Evolutionary conservation across 2,888 invertebrate genomes (phyloP), one percentile per base, ranked within the genome.

Genomic region (Nomada ruficornis): DNA sequence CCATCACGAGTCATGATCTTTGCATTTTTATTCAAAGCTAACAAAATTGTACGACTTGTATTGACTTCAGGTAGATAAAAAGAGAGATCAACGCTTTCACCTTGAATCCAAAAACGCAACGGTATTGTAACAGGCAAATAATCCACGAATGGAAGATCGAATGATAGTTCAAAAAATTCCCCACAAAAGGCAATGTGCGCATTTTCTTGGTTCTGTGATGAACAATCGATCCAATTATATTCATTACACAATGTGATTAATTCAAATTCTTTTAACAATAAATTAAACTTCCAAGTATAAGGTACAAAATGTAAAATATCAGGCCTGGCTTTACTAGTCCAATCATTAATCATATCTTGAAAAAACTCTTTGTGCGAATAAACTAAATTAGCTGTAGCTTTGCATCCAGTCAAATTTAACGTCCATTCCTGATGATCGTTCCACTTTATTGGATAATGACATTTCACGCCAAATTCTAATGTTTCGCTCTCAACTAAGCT

Each of bases 181-280:
- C 99, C 99, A 92, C 98, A 98, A 89, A 99, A 97, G 0, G 98
- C 98, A 73, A 99, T 95, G 92, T 98, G 98, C 94, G 98, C 96
- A 94, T 99, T 99, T 94, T 99, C 99, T 93, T 98, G 98, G 90
- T 98, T 97, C 68, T 98, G 98, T 42, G 98, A 98, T 73, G 98
- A 98, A 90, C 99, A 99, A 94, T 99, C 99, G 87, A 99, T 97
- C 99, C 99, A 99, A 94, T 99, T 99, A 94, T 98, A 98, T 93
- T 99, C 98, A 94, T 99, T 99, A 91, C 98, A 97, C 20, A 98
- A 95, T 59, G 98, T 98, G 1, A 99, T 96, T 20, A 99, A 95
- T 94, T 99, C 99, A 94, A 99, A 99, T 94, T 99, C 98, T 93
- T 99, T 98, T 29, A 99, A 94, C 11, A 98, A 95, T 81, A 99